Evolutionary conservation across 2,797 vertebrate genomes (phyloP), one percentile per base, ranked within the genome.

Genomic region (Melopsittacus undulatus): DNA sequence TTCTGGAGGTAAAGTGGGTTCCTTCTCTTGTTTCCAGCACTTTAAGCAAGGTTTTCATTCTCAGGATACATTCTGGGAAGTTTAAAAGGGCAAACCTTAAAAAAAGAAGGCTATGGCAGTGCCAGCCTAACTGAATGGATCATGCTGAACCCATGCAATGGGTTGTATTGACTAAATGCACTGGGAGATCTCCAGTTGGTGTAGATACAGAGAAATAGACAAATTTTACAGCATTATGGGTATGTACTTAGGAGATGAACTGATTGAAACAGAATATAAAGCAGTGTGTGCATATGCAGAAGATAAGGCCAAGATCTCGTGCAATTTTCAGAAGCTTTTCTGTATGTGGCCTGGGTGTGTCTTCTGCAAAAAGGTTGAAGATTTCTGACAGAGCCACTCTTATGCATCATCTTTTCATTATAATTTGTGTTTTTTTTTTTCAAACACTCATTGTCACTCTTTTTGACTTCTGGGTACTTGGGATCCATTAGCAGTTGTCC

Each of bases 1-100:
- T 93, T 98, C 99, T 24, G 99, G 99, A 99, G 99, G 99, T 99
- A 98, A 97, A 59, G 51, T 7, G 0, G 2, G 48, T 68, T 32
- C 5, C 49, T 81, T 46, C 79, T 85, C n/a, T 22, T 8, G 1
- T 2, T 75, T 77, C 40, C 68, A 14, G 20, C 4, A 5, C 21
- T 16, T 15, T 13, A 19, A 20, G 10, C 6, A 49, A 13, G 8
- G 18, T 26, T 52, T 54, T 62, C 4, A 1, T 17, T 38, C 48
- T 29, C 59, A 11, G 36, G 36, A 29, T 19, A 17, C 32, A 23
- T 43, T 67, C 45, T 13, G 20, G 72, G 63, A 52, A 15, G 68
- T 81, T 68, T 48, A 67, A 81, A 75, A 34, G n/a, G 32, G n/a
- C 22, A 17, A 22, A 13, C 36, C 27, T 73, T 73, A 12, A 16